Evolutionary conservation across 1,140 invertebrate genomes (phyloP), one percentile per base, ranked within the genome.

Genomic region (Conus betulinus): DNA sequence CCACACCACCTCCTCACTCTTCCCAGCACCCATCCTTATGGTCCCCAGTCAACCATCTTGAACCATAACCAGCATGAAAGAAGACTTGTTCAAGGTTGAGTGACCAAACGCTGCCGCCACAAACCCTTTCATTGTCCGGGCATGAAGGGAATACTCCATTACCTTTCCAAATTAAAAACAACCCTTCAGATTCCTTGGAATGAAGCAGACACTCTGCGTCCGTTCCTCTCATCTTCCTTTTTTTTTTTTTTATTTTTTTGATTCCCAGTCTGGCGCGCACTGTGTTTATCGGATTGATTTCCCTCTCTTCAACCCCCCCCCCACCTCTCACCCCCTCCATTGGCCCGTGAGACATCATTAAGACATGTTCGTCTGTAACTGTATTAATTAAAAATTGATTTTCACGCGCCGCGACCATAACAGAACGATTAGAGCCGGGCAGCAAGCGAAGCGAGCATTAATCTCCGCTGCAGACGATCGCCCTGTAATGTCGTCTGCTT

Each of bases 331-430:
- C 15, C 7, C 52, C 6, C 15, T 20, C 51, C 79, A 81, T 53
- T 51, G 79, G 82, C 3, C 82, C 13, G 82, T 25, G 27, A 84
- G 82, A 60, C 82, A 63, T 84, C 82, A 84, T 84, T 84, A 84
- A 67, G 57, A 84, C 82, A 84, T 63, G 82, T 63, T 84, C 57
- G 23, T 5, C 82, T 27, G 85, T 53, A 78, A 87, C 74, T 79
- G 74, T 87, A 87, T 87, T 79, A 87, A 87, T 87, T 87, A 87
- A 87, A 85, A 78, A 78, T 87, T 76, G 74, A 78, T 87, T 87
- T 87, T 87, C 85, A 57, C 71, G 85, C 63, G 17, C 71, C 51
- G 85, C 71, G 52, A n/a, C 27, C 85, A 78, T 87, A 87, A 78
- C 51, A 57, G 71, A 78, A 51, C 85, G 85, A 87, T 87, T 87